These are phyloP conservation scores for Synergus umbraculus DNA, from an alignment of 2,888 invertebrate species.

Conservation along the genomic window DNA sequence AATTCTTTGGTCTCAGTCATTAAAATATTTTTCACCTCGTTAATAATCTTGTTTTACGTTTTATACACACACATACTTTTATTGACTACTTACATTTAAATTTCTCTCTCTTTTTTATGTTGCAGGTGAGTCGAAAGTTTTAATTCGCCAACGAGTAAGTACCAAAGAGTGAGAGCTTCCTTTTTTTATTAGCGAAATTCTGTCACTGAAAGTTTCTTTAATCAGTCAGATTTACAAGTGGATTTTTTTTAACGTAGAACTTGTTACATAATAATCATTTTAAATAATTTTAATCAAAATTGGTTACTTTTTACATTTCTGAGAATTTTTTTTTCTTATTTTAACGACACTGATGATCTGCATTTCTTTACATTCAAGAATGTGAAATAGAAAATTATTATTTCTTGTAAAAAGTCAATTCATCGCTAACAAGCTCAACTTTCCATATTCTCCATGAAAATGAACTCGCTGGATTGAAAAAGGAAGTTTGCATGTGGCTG, in stretches of 20 bases:
- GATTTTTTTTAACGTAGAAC: background rate
- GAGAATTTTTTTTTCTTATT: background rate
- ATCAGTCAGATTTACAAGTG: background rate
- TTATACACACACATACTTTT: background rate
- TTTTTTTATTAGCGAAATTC: background rate
- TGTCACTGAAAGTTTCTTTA: background rate
- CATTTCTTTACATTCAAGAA: background rate
- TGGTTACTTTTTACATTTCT: no score
- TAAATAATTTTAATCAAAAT: background rate
- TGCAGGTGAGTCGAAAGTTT: conserved; percentile 12
- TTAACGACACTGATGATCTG: background rate
- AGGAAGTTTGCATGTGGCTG: background rate
- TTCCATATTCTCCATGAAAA: background rate
- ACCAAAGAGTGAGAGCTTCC: background rate
- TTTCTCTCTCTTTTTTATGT: conserved; percentile 6
- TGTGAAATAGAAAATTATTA: background rate
- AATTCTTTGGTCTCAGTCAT: background rate
- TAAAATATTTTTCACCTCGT: conserved; percentile 3
- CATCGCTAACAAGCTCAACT: background rate
- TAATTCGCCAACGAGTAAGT: background rate
- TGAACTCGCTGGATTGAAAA: background rate
- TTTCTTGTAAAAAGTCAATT: background rate
- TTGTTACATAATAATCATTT: background rate
- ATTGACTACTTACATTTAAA: background rate
- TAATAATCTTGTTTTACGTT: background rate